Conservation (phyloP, 2,797 vertebrate genomes). For the Salarias fasciatus region DNA sequence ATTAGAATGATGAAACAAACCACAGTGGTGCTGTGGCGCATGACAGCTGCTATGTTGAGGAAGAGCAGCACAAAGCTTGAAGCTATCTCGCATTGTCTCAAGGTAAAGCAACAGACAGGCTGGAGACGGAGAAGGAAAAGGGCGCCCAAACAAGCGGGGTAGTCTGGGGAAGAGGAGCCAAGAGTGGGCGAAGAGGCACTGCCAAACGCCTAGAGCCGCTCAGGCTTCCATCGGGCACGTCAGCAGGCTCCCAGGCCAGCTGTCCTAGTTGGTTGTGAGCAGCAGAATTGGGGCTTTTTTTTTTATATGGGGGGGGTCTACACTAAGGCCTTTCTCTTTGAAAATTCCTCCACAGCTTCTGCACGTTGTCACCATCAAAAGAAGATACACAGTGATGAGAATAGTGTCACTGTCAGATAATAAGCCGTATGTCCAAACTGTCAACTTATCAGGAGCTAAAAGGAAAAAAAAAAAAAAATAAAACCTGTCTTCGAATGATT, state of each 20-base stretch:
- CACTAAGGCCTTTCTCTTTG: slow-evolving; percentile 44
- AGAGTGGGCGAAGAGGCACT: slow-evolving; percentile 37
- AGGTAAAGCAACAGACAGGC: slow-evolving; percentile 64
- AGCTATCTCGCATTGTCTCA: slow-evolving; percentile 58
- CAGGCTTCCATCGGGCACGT: slow-evolving; percentile 60
- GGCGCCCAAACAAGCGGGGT: slow-evolving; percentile 54
- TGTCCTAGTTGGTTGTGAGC: slow-evolving; percentile 68
- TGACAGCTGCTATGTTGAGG: slow-evolving; percentile 61
- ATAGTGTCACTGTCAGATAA: slow-evolving; percentile 31
- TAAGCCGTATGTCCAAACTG: slow-evolving; percentile 28
- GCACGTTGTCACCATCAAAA: slow-evolving; percentile 15
- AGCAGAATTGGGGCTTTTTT: slow-evolving; percentile 57
- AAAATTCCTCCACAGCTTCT: slow-evolving; percentile 45
- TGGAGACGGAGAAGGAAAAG: slow-evolving; percentile 43
- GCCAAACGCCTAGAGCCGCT: slow-evolving; percentile 67
- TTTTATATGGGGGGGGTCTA: slow-evolving; percentile 27
- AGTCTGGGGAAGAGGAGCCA: slow-evolving; percentile 64
- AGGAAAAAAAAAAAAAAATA: too few relatives aligned
- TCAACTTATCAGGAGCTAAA: slow-evolving; percentile 19
- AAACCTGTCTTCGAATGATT: slow-evolving; percentile 3
- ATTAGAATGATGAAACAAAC: slow-evolving; percentile 59
- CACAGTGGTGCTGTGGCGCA: slow-evolving; percentile 39
- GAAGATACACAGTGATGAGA: slow-evolving; percentile 25
- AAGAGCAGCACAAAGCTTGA: slow-evolving; percentile 47
- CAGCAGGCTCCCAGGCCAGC: slow-evolving; percentile 69